A percentile compares a stretch with the other conserved stretches of the same genome.
Conservation (phyloP, 2,888 invertebrate genomes). For the Lasioglossum figueresi region DNA sequence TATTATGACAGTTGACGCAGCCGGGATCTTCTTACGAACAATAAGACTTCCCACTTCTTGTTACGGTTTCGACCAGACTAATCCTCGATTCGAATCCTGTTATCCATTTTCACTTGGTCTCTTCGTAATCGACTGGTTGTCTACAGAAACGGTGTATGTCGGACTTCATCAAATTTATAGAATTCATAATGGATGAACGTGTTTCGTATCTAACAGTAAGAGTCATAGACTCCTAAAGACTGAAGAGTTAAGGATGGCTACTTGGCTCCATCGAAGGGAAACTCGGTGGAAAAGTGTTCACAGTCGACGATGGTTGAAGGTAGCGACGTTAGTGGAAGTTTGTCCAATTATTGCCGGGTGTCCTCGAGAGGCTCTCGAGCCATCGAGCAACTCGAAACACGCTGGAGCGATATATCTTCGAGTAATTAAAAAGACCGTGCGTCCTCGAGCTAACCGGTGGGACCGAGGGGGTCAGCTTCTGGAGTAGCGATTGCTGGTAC, state of each 20-base stretch:
- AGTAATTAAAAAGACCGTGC: constrained; percentile 38
- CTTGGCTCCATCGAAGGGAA: background rate
- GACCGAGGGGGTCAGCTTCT: background rate
- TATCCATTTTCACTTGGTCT: background rate
- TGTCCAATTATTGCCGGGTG: constrained; percentile 28
- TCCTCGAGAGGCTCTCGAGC: constrained; percentile 33
- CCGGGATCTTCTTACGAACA: background rate
- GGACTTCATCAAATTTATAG: background rate
- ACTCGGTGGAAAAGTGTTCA: background rate
- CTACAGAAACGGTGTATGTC: background rate
- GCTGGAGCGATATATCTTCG: constrained; percentile 31
- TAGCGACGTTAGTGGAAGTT: background rate
- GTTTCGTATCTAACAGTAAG: no score
- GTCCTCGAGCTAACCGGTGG: constrained; percentile 3
- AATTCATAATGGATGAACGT: no score
- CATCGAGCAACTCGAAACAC: constrained; percentile 7
- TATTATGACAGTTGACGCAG: background rate
- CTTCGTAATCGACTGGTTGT: background rate
- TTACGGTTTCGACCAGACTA: background rate
- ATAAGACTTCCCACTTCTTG: constrained; percentile 2
- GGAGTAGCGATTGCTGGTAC: constrained; percentile 37
- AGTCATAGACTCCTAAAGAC: no score
- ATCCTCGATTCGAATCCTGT: background rate
- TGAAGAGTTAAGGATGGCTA: background rate
- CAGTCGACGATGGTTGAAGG: background rate